These are phyloP conservation scores for Stegana nigrithorax DNA, from an alignment of 2,888 invertebrate genomes.

Conservation along the genomic window DNA sequence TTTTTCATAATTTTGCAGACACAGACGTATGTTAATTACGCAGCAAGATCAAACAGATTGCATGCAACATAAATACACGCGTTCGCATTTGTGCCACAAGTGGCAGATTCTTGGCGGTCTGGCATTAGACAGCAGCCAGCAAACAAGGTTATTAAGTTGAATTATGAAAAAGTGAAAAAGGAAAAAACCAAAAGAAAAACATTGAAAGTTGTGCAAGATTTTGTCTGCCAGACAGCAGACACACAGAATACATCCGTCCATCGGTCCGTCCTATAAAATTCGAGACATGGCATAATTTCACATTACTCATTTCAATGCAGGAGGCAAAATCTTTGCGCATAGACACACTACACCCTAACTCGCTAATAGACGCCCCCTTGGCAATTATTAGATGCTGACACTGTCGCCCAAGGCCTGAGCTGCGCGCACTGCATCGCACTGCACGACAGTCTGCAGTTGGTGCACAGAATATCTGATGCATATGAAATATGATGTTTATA, in stretches of 20 bases:
- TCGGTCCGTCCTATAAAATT: slow-evolving; percentile 12
- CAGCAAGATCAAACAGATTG: slow-evolving; percentile 65
- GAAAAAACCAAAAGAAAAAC: slow-evolving; percentile 21
- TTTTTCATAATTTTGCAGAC: slow-evolving; percentile 30
- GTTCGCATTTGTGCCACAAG: slow-evolving; percentile 17
- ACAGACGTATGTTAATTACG: slow-evolving; percentile 60
- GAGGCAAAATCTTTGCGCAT: slow-evolving; percentile 35
- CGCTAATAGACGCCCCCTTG: neutral
- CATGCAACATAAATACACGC: slow-evolving; percentile 65
- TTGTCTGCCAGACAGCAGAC: neutral
- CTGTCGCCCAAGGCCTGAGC: neutral
- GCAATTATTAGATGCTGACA: neutral
- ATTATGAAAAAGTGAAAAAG: slow-evolving; percentile 33
- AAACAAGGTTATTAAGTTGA: slow-evolving; percentile 42
- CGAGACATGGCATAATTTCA: slow-evolving; percentile 54
- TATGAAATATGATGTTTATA: slow-evolving; percentile 47
- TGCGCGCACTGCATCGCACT: too few relatives aligned
- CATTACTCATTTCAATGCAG: slow-evolving; percentile 55
- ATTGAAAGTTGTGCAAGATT: neutral
- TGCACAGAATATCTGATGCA: neutral
- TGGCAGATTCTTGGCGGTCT: slow-evolving; percentile 30
- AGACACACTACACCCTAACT: neutral
- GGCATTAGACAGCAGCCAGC: slow-evolving; percentile 36
- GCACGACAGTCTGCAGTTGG: too few relatives aligned
- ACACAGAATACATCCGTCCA: neutral